Conservation (phyloP, 2,888 invertebrate genomes). For the Oscheius sp. region DNA sequence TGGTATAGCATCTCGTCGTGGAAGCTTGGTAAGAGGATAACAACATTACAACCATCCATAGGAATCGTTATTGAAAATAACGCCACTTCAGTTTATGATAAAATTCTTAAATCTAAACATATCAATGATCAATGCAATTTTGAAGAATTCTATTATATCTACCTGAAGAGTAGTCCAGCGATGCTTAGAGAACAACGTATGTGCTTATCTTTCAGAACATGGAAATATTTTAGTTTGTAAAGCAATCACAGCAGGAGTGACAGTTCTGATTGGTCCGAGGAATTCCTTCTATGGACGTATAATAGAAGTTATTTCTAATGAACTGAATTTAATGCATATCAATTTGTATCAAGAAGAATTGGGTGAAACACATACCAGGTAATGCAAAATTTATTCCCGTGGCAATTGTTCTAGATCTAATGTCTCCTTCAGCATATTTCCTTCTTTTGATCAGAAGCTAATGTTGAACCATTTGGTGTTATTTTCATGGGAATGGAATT, state of each 20-base stretch:
- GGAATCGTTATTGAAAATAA: neutral
- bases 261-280: conserved; percentile 53
- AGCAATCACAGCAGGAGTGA: conserved; percentile 38
- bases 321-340: conserved; percentile 50
- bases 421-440: conserved; percentile 10
- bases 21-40: neutral
- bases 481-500: conserved; percentile 29
- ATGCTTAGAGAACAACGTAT: no score
- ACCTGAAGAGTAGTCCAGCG: no score
- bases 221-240: conserved; percentile 43
- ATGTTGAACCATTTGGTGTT: conserved; percentile 17
- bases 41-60: no score
- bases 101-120: neutral
- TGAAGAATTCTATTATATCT: conserved; percentile 2
- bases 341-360: conserved; percentile 16
- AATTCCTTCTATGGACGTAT: conserved; percentile 43
- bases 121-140: neutral
- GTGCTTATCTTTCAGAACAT: neutral
- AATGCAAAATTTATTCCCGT: neutral
- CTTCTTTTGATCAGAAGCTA: conserved; percentile 2
- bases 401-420: conserved; percentile 1
- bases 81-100: neutral
- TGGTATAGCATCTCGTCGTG: neutral
- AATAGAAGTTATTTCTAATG: conserved; percentile 53
- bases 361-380: neutral